Percentiles rank a stretch among this genome's conserved stretches.
Evolutionary conservation across 2,888 invertebrate species (phyloP).

Genomic region (Thera britannica): DNA sequence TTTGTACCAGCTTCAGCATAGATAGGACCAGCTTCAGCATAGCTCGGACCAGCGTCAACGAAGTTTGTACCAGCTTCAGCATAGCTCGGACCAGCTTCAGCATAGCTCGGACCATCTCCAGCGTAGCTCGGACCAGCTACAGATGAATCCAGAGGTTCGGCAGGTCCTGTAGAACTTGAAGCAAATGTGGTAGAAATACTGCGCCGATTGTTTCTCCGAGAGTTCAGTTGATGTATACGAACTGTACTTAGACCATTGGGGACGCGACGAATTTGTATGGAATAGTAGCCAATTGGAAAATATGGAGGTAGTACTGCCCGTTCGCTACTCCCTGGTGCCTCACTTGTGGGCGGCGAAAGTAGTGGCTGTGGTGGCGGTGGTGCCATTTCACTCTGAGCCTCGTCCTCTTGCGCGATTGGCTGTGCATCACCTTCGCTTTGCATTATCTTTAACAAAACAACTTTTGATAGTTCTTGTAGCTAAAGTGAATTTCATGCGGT

Average conservation of each 20-base stretch:
- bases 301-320: neutral
- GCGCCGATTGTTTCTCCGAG: too few relatives aligned
- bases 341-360: too few relatives aligned
- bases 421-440: too few relatives aligned
- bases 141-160: neutral
- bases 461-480: too few relatives aligned
- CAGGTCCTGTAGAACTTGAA: neutral
- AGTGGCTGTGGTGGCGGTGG: neutral
- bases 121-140: neutral
- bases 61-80: neutral
- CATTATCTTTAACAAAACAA: too few relatives aligned
- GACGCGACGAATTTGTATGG: neutral
- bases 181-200: neutral
- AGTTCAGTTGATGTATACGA: too few relatives aligned
- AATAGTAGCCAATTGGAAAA: neutral
- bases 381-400: neutral
- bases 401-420: neutral
- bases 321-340: too few relatives aligned
- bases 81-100: slow-evolving; percentile 1
- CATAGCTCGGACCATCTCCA: neutral
- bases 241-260: neutral
- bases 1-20: neutral
- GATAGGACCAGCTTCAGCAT: neutral
- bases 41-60: neutral
- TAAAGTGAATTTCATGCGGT: too few relatives aligned